A percentile compares a stretch with the other conserved stretches of the same genome.
Evolutionary conservation across 30 jellyfish, hydroid and myxozoan species (phyloP).

Genomic region (Clytia hemisphaerica): DNA sequence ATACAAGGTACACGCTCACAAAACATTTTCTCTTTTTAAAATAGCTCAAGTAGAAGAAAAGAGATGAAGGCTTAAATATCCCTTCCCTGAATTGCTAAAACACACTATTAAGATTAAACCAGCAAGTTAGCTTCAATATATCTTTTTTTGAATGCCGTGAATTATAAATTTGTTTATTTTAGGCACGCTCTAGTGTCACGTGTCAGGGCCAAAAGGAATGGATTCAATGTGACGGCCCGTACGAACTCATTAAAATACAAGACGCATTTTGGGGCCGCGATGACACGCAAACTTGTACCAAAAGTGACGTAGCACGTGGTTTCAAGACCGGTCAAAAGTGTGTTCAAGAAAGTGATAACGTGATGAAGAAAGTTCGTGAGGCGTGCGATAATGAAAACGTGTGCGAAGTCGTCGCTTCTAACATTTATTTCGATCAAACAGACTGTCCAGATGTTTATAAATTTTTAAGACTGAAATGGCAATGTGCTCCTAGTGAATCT

Average conservation of each 20-base stretch:
- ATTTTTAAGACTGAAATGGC: slow-evolving; percentile 77
- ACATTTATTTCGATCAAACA: slow-evolving; percentile 87
- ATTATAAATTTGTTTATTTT: not conserved
- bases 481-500: slow-evolving; percentile 91
- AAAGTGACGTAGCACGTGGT: slow-evolving; percentile 72
- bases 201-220: slow-evolving; percentile 97
- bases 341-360: slow-evolving; percentile 91
- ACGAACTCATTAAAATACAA: slow-evolving; percentile 74
- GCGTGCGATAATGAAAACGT: slow-evolving; percentile 95
- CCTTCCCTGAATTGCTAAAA: too few species aligned
- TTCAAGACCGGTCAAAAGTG: slow-evolving; percentile 64
- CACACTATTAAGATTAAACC: too few species aligned
- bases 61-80: too few species aligned
- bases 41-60: too few species aligned
- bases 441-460: slow-evolving; percentile 94
- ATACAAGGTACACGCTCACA: too few species aligned
- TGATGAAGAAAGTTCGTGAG: slow-evolving; percentile 86
- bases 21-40: too few species aligned
- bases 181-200: slow-evolving; percentile 48
- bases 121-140: too few species aligned
- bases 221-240: slow-evolving; percentile 92
- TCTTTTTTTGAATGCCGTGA: too few species aligned
- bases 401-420: slow-evolving; percentile 97
- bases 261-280: slow-evolving; percentile 96
- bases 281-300: slow-evolving; percentile 59